Evolutionary conservation across 2,888 invertebrate species (phyloP).

Genomic region (Folsomia manolachei): DNA sequence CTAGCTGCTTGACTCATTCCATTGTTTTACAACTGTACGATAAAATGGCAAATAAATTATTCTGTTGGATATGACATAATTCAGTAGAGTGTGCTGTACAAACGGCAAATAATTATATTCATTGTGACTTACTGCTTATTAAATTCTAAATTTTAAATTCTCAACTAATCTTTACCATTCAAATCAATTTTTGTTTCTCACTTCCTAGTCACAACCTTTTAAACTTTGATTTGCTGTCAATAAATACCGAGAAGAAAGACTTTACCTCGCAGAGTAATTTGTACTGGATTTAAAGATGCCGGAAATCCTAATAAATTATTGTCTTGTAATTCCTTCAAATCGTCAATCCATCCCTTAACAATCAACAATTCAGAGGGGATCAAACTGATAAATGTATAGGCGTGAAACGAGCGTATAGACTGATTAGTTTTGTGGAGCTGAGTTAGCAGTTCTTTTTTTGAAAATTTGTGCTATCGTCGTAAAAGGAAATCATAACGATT

Average conservation of each 20-base stretch:
- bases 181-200: neutral
- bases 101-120: neutral
- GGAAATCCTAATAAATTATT: no score
- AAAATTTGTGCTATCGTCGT: no score
- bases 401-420: neutral
- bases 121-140: neutral
- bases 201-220: neutral
- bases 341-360: no score
- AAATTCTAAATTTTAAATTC: neutral
- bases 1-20: neutral
- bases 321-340: no score
- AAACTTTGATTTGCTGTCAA: no score
- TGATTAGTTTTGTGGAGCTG: neutral
- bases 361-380: no score
- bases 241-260: no score
- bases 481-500: neutral
- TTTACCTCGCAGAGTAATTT: no score
- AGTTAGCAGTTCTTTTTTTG: no score
- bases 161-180: neutral
- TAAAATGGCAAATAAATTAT: no score
- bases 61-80: neutral
- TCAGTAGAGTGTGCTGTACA: neutral
- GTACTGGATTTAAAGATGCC: no score
- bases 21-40: neutral
- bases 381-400: no score